These are phyloP conservation scores for Chelidonichthys spinosus DNA, from an alignment of 2,797 vertebrate species.

Conservation along the genomic window DNA sequence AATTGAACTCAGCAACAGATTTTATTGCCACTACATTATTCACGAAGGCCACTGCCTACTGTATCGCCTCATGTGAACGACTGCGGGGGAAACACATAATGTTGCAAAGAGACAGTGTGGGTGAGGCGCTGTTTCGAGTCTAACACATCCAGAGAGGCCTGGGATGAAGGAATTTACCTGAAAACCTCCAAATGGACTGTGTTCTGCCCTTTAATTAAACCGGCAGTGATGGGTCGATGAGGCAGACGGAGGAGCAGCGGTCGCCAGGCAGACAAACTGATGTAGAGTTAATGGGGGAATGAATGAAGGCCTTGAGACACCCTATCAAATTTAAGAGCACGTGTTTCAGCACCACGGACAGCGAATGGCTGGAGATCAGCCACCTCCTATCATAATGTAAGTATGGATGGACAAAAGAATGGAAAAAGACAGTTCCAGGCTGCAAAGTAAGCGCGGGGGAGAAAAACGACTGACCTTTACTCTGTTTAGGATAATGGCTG, in stretches of 20 bases:
- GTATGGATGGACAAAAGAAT: background rate
- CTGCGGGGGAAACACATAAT: conserved; percentile 41
- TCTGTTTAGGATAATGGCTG: background rate
- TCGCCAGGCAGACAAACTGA: conserved; percentile 1
- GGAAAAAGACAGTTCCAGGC: background rate
- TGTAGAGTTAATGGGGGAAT: conserved; percentile 22
- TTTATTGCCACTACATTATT: conserved; percentile 74
- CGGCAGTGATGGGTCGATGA: background rate
- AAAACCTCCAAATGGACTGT: conserved; percentile 30
- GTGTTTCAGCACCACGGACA: conserved; percentile 70
- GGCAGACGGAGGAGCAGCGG: conserved; percentile 18
- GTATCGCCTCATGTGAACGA: conserved; percentile 37
- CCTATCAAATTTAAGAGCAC: conserved; percentile 24
- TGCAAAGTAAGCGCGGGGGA: background rate
- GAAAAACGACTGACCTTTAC: conserved; percentile 17
- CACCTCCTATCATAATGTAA: background rate
- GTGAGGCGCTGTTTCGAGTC: conserved; percentile 21
- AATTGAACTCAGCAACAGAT: conserved; percentile 64
- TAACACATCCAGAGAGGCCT: conserved; percentile 22
- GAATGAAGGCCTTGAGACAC: conserved; percentile 2
- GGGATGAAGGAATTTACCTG: conserved; percentile 33
- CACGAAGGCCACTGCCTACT: conserved; percentile 57
- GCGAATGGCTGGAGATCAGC: conserved; percentile 12
- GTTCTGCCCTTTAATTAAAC: conserved; percentile 21
- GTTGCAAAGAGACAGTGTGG: conserved; percentile 33